Evolutionary conservation across 2,113 vertebrate species (phyloP), one percentile per base, ranked within the genome.

Genomic region (Synchiropus splendidus): DNA sequence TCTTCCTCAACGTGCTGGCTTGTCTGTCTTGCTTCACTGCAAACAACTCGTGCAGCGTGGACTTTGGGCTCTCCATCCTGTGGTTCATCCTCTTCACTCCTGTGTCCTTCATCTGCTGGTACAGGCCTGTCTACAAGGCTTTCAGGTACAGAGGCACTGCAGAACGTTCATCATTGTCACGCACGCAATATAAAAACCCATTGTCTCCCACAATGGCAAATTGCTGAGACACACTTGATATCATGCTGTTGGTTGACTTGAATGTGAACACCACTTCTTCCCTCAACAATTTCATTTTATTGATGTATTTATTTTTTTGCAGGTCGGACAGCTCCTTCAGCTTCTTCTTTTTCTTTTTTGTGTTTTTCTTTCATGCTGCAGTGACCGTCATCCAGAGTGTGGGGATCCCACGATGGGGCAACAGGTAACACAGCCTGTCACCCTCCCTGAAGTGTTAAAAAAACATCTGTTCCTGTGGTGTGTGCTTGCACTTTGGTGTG

Each of bases 251-350:
- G n/a, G n/a, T n/a, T n/a, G n/a, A n/a, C n/a, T n/a, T n/a, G n/a
- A n/a, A n/a, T n/a, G n/a, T n/a, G n/a, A n/a, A n/a, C n/a, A n/a
- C n/a, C n/a, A n/a, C n/a, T n/a, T n/a, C 21, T 27, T 27, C 21
- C 21, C 4, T 27, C 4, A 27, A 27, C 21, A 27, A n/a, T n/a
- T n/a, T n/a, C n/a, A n/a, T n/a, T n/a, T n/a, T n/a, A n/a, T n/a
- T n/a, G n/a, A n/a, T n/a, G n/a, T n/a, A n/a, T n/a, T n/a, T 13
- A 36, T 36, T 11, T 9, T 12, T 35, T n/a, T 82, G 77, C 61
- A 99, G 95, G 88, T 92, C 93, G 0, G 94, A 99, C 88, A 99
- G 92, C 72, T 99, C 95, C 75, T 96, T 99, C 88, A 99, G 85
- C 74, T 99, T 97, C 87, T 98, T 99, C 54, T 89, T 92, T 74